Percentiles rank a stretch among this genome's conserved stretches.
phyloP scores from a whole-genome alignment of 1,140 invertebrate genomes.

The Agrilus planipennis region DNA sequence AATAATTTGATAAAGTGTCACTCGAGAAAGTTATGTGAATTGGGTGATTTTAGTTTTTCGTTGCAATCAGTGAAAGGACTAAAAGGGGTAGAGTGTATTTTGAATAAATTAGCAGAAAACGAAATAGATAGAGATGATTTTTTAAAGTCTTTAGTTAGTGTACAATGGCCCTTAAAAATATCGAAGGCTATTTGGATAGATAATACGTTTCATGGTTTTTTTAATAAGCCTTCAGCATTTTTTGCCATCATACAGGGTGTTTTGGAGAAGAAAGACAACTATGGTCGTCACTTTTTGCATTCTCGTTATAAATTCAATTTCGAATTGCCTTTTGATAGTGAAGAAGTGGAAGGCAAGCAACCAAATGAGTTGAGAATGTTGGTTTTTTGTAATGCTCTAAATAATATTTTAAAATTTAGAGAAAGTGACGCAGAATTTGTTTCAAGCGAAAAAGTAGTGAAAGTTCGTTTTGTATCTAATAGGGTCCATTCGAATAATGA shows the following conservation, averaged over 20 bases:
- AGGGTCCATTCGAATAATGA: background rate
- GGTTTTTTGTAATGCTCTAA: too few relatives aligned
- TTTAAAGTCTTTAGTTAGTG: conserved; percentile 12
- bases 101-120: background rate
- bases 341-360: conserved; percentile 7
- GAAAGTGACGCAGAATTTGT: too few relatives aligned
- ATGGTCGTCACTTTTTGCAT: conserved; percentile 10
- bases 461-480: too few relatives aligned
- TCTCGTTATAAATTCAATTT: conserved; percentile 10
- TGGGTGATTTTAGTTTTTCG: conserved; percentile 30
- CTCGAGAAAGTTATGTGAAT: conserved; percentile 19
- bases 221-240: conserved; percentile 15
- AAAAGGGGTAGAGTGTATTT: background rate
- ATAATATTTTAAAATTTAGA: too few relatives aligned
- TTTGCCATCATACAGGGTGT: conserved; percentile 12
- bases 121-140: background rate
- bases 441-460: too few relatives aligned
- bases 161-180: conserved; percentile 15
- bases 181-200: conserved; percentile 14
- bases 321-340: conserved; percentile 3
- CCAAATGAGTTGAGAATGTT: conserved; percentile 21
- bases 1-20: conserved; percentile 23
- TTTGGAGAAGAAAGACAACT: too few relatives aligned
- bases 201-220: conserved; percentile 17
- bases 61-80: conserved; percentile 10